These are phyloP conservation scores for Vespertilio murinus DNA, from an alignment of 2,797 vertebrate species.

Conservation along the genomic window DNA sequence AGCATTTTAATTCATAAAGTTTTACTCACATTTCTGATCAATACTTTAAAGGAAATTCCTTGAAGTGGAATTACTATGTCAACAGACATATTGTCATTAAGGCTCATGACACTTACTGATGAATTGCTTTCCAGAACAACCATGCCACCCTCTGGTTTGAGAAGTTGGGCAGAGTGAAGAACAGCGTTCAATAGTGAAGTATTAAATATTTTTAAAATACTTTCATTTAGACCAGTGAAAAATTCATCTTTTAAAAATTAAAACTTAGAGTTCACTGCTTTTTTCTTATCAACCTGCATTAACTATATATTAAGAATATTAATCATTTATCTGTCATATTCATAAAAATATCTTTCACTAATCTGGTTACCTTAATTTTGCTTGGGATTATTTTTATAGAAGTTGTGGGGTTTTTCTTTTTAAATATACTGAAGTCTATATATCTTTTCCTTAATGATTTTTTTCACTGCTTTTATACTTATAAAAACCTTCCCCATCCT, in stretches of 20 bases:
- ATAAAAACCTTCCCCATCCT: neutral
- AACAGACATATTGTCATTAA: neutral
- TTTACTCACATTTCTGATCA: constrained; percentile 31
- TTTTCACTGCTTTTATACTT: neutral
- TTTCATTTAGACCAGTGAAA: neutral
- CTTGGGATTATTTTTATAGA: neutral
- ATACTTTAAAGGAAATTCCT: neutral
- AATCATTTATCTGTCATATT: constrained; percentile 1
- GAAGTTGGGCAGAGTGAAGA: neutral
- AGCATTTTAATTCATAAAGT: neutral
- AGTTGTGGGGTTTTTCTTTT: neutral
- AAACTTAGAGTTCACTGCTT: constrained; percentile 21
- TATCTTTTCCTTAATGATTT: constrained; percentile 9
- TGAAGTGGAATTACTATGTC: neutral
- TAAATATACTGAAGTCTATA: neutral
- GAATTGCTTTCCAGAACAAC: neutral
- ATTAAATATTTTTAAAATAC: neutral
- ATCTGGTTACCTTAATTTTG: constrained; percentile 16
- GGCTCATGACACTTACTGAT: neutral
- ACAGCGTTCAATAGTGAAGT: neutral
- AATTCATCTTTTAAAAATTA: too few relatives aligned
- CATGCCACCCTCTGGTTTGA: neutral
- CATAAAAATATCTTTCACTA: constrained; percentile 11
- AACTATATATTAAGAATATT: constrained; percentile 44
- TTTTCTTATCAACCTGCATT: constrained; percentile 49